phyloP scores from a whole-genome alignment of 1,140 invertebrate species.

The Drosophila navojoa region DNA sequence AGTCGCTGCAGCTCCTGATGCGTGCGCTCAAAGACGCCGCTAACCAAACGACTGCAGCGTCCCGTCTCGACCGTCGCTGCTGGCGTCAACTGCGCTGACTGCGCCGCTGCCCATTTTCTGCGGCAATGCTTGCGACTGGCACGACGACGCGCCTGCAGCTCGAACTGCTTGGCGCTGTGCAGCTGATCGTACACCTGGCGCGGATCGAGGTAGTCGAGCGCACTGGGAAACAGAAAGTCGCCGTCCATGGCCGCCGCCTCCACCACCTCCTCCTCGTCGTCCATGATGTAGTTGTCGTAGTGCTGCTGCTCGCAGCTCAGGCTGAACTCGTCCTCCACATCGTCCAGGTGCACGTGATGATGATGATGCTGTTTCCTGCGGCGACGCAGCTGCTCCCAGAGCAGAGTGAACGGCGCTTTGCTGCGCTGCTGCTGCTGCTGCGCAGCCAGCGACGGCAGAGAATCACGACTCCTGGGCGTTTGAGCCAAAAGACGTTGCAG shows the following conservation, averaged over 20 bases:
- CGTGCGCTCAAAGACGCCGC: constrained; percentile 85
- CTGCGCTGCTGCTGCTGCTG: constrained; percentile 52
- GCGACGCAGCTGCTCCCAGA: constrained; percentile 64
- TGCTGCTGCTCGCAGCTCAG: constrained; percentile 36
- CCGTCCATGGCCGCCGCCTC: constrained; percentile 60
- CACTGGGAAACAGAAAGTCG: constrained; percentile 65
- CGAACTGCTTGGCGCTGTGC: constrained; percentile 63
- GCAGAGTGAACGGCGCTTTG: constrained; percentile 52
- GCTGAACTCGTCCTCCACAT: constrained; percentile 69
- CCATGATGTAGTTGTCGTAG: constrained; percentile 68
- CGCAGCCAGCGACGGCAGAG: constrained; percentile 34
- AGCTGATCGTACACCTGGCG: constrained; percentile 57
- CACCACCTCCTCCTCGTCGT: constrained; percentile 64
- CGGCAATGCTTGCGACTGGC: constrained; percentile 72
- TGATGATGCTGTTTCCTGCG: constrained; percentile 60
- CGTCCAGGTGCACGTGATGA: constrained; percentile 62
- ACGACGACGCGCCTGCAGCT: constrained; percentile 60
- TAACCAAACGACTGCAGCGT: constrained; percentile 84
- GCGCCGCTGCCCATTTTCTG: constrained; percentile 68
- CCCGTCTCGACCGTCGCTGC: constrained; percentile 36
- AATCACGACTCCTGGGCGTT: constrained; percentile 65
- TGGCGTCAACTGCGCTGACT: constrained; percentile 27
- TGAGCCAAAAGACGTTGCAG: constrained; percentile 80
- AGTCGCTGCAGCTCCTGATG: constrained; percentile 86
- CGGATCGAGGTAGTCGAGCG: constrained; percentile 68